Conservation (phyloP, 2,888 invertebrate species). For the Sicus ferrugineus region DNA sequence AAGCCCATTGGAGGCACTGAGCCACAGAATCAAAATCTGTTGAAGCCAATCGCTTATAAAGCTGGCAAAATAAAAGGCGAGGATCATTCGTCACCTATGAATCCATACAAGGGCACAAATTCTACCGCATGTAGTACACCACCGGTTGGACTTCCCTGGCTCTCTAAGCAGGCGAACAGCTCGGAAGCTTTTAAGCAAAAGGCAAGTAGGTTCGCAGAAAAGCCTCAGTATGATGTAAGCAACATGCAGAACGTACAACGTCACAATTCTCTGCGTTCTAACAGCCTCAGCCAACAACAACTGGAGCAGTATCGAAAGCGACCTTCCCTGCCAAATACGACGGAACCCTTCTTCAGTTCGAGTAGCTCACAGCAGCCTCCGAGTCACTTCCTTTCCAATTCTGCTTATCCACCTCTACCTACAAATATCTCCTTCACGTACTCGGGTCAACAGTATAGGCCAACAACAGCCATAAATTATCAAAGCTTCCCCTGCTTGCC, state of each 20-base stretch:
- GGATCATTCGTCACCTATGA: constrained; percentile 20
- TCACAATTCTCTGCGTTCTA: constrained; percentile 56
- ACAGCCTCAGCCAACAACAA: constrained; percentile 37
- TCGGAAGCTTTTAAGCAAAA: constrained; percentile 64
- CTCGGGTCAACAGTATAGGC: constrained; percentile 48
- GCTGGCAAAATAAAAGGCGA: constrained; percentile 40
- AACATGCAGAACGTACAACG: constrained; percentile 48
- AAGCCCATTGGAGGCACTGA: constrained; percentile 66
- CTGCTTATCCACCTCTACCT: constrained; percentile 49
- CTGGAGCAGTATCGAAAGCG: constrained; percentile 55
- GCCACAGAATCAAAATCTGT: constrained; percentile 47
- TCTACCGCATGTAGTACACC: constrained; percentile 52
- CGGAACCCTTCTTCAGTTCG: constrained; percentile 49
- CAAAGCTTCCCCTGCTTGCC: constrained; percentile 65
- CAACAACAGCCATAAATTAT: constrained; percentile 43
- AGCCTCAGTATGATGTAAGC: constrained; percentile 54
- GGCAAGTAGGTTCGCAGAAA: constrained; percentile 68
- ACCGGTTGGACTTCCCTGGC: constrained; percentile 66
- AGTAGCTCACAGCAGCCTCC: constrained; percentile 21
- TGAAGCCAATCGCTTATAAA: constrained; percentile 54
- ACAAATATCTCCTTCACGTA: constrained; percentile 58
- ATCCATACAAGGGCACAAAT: constrained; percentile 37
- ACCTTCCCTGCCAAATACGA: constrained; percentile 61
- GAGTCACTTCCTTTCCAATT: background rate
- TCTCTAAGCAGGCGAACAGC: constrained; percentile 64